Base-by-base conservation (phyloP, 1,140 invertebrate genomes). In the Dufourea novaeangliae region DNA sequence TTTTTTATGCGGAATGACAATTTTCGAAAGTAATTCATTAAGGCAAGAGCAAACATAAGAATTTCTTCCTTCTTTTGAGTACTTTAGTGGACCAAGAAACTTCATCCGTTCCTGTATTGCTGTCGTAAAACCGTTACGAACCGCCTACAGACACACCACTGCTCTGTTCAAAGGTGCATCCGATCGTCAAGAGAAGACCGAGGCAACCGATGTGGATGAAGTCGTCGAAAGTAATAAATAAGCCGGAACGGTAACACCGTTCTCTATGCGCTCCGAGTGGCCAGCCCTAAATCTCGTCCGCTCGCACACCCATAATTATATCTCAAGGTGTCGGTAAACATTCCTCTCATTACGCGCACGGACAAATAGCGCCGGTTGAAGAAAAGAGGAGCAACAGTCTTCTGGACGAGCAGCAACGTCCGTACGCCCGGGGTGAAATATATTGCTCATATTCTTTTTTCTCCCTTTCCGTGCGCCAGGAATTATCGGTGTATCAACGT, bases 401-500 rank as follows among this genome's bases (percentile, higher is more conserved):
- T 7, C n/a, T 29, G 22, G 34, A 22, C 61, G 50, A 7, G 62
- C 61, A n/a, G n/a, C 61, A 52, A 34, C 54, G 41, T 73, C 59
- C 25, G 46, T n/a, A n/a, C 20, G 5, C 7, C 17, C 5, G n/a
- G 20, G n/a, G n/a, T n/a, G n/a, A 57, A 71, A 77, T 77, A 71
- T 77, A 77, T 62, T 14, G 67, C 25, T 77, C 54, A 77, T 71
- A 71, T 71, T n/a, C n/a, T n/a, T 71, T 71, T 29, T 50, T 46
- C 61, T 41, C 17, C 25, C 27, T 57, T 25, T 25, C n/a, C n/a
- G n/a, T n/a, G 25, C 62, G 54, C 14, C 57, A 32, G 34, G 62
- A 56, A 84, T 84, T 80, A 84, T 84, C 78, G 75, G 22, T 63
- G 56, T 70, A 84, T 84, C 81, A 67, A 82, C 39, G 75, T 70